phyloP scores from a whole-genome alignment of 2,797 vertebrate species.

The Tauraco hartlaubi region DNA sequence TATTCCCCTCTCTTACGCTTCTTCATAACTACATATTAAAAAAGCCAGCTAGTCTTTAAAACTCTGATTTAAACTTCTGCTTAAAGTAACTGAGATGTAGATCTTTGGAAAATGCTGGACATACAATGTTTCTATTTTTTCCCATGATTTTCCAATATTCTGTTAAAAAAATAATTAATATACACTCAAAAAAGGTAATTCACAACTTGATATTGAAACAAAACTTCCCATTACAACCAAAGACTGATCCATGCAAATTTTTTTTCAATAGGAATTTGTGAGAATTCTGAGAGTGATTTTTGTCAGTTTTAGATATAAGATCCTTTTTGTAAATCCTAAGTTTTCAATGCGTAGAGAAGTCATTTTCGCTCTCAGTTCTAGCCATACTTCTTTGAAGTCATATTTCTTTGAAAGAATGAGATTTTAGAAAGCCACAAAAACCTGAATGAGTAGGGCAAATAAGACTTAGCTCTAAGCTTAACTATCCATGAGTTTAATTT shows the following conservation, averaged over 20 bases:
- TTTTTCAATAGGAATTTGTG: neutral
- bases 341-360: neutral
- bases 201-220: neutral
- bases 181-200: neutral
- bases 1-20: neutral
- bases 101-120: neutral
- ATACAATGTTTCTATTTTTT: neutral
- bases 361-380: neutral
- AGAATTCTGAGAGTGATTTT: neutral
- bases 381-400: neutral
- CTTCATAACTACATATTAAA: neutral
- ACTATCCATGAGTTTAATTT: neutral
- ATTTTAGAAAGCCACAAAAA: neutral
- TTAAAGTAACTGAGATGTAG: neutral
- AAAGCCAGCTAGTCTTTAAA: neutral
- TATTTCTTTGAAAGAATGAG: neutral
- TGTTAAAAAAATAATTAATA: neutral
- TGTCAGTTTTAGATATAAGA: neutral
- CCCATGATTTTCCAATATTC: neutral
- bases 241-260: neutral
- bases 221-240: neutral
- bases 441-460: neutral
- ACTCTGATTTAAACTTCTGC: neutral
- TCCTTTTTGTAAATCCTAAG: neutral
- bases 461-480: neutral